Evolutionary conservation across 2,888 invertebrate species (phyloP).

Genomic region (Dynastes maya): DNA sequence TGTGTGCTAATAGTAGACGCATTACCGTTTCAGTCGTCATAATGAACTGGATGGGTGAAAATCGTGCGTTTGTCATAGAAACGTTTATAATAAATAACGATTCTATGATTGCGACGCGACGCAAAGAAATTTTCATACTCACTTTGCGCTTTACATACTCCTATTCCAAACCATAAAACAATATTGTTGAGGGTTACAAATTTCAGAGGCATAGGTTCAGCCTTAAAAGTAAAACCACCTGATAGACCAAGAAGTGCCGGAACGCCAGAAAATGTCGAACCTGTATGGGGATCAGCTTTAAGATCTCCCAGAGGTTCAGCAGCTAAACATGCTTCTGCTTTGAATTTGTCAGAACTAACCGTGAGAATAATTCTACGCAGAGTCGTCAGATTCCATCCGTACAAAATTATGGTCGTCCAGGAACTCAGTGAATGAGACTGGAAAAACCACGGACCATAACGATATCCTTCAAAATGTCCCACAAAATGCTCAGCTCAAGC

Average conservation of each 20-base stretch:
- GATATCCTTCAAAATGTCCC: slow-evolving; percentile 52
- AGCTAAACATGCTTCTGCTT: slow-evolving; percentile 26
- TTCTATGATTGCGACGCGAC: too few species aligned
- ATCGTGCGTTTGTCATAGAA: too few species aligned
- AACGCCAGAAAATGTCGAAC: slow-evolving; percentile 33
- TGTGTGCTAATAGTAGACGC: too few species aligned
- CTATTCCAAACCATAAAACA: too few species aligned
- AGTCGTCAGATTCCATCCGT: slow-evolving; percentile 60
- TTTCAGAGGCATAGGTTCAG: slow-evolving; percentile 53
- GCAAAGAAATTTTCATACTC: too few species aligned
- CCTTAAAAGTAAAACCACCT: slow-evolving; percentile 47
- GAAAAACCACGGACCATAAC: slow-evolving; percentile 19
- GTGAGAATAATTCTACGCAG: slow-evolving; percentile 60
- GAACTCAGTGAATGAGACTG: slow-evolving; percentile 59
- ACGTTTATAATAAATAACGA: too few species aligned
- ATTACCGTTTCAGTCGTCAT: too few species aligned
- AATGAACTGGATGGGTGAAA: too few species aligned
- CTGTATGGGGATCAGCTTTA: slow-evolving; percentile 34
- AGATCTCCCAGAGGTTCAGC: slow-evolving; percentile 34
- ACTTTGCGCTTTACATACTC: too few species aligned
- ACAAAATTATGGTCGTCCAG: slow-evolving; percentile 50
- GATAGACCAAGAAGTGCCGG: slow-evolving; percentile 50
- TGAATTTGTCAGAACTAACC: slow-evolving; percentile 56
- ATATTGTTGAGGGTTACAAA: slow-evolving; percentile 49
- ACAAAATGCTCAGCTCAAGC: slow-evolving; percentile 42